Base-by-base conservation (phyloP, 2,888 invertebrate species). In the Brassicogethes aeneus region DNA sequence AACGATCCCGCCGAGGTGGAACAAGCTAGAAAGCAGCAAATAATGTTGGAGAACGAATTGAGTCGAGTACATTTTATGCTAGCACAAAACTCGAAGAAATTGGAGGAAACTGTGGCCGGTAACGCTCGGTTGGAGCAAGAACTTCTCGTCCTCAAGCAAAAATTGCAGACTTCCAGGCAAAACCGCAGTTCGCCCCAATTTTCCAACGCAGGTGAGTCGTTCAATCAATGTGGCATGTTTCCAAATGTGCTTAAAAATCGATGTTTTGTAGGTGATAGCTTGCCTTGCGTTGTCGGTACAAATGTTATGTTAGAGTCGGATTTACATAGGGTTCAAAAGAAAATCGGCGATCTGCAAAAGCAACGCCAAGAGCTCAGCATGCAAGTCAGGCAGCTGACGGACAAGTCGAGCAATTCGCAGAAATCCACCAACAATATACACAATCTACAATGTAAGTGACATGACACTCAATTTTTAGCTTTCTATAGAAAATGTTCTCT, bases 61-160 rank as follows among this genome's bases (percentile, higher is more conserved):
- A 83, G 85, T 49, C 75, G 87, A 44, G 89, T 92, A 41, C 83
- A 90, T 66, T 80, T 85, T 47, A 79, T 91, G 70, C 70, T 93
- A 59, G 90, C 91, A 49, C 85, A 89, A 71, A 89, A 91, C 74
- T 91, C 91, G 57, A 90, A 90, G 83, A 88, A 88, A 79, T 70
- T 93, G 51, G 92, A 93, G 69, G 90, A 91, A 67, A 91, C 90
- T 0, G 89, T 91, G 13, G 87, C 89, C 2, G 91, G 92, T 54
- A 92, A 91, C 63, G 88, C 89, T 3, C 79, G 87, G 1, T 67
- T 93, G 45, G 93, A 93, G 66, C 85, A 92, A 46, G 92, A 93
- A 61, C 70, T 93, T 50, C 77, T 90, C 37, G 79, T 90, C 15
- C 66, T 93, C 41, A 76, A 91, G 5, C 88, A 91, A 54, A 92